Base-by-base conservation (phyloP, 2,797 vertebrate genomes). In the Etheostoma perlongum region DNA sequence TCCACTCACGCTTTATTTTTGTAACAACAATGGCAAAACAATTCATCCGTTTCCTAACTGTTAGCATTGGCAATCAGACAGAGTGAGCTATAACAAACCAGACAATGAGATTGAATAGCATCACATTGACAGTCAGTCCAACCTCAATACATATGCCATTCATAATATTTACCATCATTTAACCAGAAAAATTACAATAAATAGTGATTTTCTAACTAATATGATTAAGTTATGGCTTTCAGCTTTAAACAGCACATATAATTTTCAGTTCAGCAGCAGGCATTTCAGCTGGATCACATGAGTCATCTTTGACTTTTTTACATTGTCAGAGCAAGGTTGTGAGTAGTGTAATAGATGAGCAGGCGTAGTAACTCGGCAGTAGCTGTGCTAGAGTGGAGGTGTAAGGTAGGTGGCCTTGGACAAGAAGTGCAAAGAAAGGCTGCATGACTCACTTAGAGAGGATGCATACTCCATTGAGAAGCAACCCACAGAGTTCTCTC, bases 361-460 rank as follows among this genome's bases (percentile, higher is more conserved):
- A 60, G 82, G 85, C 74, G 49, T 83, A 78, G 83, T 88, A 79
- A 62, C 75, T 79, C 70, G 76, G 87, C 85, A 81, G 79, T 60
- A 60, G 67, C 78, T 70, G 42, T 49, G 84, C 79, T 30, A 5
- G 72, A 85, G 83, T 89, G 87, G 87, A 91, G 92, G 90, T 92
- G 91, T 87, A 68, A 83, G 81, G 88, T 90, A 90, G 84, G 88
- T 87, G 88, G 88, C 91, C 90, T 89, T 89, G 87, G 78, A 88
- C 54, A 76, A 83, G 84, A 61, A 81, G 80, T 85, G 87, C 72
- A 88, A 78, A 91, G 88, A 94, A 91, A 90, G 78, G 83, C 84
- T 76, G 84, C 75, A 49, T 93, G 92, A 93, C 72, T 93, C 92
- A 92, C 85, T 58, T 44, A 44, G 67, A 85, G 80, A 89, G 74